phyloP scores from a whole-genome alignment of 2,888 invertebrate genomes.

The Sthenelais limicola region DNA sequence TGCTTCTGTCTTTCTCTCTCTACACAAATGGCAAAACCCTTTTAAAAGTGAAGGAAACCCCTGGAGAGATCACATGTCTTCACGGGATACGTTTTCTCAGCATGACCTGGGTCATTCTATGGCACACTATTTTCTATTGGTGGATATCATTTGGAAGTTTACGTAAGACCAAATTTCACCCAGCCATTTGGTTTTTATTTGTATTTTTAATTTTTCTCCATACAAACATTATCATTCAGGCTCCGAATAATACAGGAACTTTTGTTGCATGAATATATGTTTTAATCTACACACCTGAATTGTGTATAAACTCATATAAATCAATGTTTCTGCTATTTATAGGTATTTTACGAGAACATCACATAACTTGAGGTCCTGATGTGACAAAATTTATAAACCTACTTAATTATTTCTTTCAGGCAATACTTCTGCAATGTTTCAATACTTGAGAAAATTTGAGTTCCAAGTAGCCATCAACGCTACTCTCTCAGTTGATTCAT shows the following conservation, averaged over 20 bases:
- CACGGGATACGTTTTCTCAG: slow-evolving; percentile 78
- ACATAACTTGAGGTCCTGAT: not conserved
- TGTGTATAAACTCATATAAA: too few relatives aligned
- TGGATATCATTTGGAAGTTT: not conserved
- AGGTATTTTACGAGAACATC: too few relatives aligned
- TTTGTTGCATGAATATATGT: too few relatives aligned
- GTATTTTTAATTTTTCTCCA: too few relatives aligned
- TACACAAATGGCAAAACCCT: slow-evolving; percentile 43
- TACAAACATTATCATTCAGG: too few relatives aligned
- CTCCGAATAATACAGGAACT: too few relatives aligned
- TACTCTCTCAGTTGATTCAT: slow-evolving; percentile 66
- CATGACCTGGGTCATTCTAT: slow-evolving; percentile 66
- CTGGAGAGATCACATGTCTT: slow-evolving; percentile 61
- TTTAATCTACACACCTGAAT: too few relatives aligned
- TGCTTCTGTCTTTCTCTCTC: slow-evolving; percentile 17
- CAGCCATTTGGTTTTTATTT: too few relatives aligned
- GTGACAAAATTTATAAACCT: not conserved
- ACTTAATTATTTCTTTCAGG: slow-evolving; percentile 38
- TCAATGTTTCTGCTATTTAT: too few relatives aligned
- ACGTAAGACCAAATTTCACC: too few relatives aligned
- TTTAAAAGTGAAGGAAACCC: not conserved
- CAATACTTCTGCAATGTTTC: slow-evolving; percentile 42
- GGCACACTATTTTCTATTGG: slow-evolving; percentile 62
- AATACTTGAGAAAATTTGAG: slow-evolving; percentile 50
- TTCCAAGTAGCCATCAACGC: slow-evolving; percentile 65